These are phyloP conservation scores for Cyprinodon diabolis DNA, from an alignment of 2,797 vertebrate genomes.

Conservation along the genomic window DNA sequence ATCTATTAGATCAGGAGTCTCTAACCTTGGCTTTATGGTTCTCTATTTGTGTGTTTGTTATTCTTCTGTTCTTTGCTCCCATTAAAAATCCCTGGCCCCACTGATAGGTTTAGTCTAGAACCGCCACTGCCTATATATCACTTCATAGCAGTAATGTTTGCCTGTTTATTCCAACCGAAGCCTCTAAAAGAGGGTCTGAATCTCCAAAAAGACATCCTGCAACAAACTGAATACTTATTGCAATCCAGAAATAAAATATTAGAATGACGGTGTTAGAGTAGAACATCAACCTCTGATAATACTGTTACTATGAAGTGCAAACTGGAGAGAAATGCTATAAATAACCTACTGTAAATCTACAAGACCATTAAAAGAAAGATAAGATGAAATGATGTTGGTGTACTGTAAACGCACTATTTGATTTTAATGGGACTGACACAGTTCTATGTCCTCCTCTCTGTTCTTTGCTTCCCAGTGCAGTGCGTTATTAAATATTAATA, in stretches of 20 bases:
- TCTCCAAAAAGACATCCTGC: slow-evolving; percentile 23
- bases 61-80: too few species aligned
- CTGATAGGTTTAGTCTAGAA: too few species aligned
- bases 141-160: slow-evolving; percentile 12
- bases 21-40: too few species aligned
- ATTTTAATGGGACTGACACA: slow-evolving; percentile 73
- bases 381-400: background rate
- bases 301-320: background rate
- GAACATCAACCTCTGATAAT: background rate
- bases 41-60: too few species aligned
- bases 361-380: slow-evolving; percentile 4
- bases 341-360: background rate
- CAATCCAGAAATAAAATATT: background rate
- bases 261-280: background rate
- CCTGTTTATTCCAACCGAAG: slow-evolving; percentile 7
- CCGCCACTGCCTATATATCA: background rate
- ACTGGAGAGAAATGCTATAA: background rate
- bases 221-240: slow-evolving; percentile 11
- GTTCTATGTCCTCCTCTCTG: slow-evolving; percentile 59
- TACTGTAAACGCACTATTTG: slow-evolving; percentile 54
- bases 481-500: slow-evolving; percentile 73
- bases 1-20: too few species aligned
- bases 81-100: too few species aligned
- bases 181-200: slow-evolving; percentile 8
- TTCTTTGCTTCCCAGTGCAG: slow-evolving; percentile 61